Evolutionary conservation across 92 coral and sea anemone genomes (phyloP).

Genomic region (Scolanthus callimorphus): DNA sequence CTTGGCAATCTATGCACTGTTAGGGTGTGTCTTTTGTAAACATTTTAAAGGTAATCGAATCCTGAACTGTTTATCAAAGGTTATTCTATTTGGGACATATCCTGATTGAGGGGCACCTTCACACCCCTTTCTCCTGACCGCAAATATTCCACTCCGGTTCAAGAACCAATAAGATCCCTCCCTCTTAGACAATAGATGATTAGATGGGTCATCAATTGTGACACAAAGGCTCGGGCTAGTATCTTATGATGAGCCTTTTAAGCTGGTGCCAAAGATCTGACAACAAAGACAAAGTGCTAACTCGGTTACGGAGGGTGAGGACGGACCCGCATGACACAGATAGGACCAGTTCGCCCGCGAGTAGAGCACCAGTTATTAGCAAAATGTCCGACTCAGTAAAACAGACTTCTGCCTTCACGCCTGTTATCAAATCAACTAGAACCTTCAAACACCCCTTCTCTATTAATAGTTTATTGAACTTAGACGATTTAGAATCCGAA

Average conservation of each 20-base stretch:
- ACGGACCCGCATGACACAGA: no score
- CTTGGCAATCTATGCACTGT: neutral
- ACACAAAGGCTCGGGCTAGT: no score
- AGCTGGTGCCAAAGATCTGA: slow-evolving; percentile 5
- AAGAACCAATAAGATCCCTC: neutral
- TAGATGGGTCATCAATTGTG: no score
- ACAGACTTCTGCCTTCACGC: neutral
- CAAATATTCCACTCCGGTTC: neutral
- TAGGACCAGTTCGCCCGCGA: no score
- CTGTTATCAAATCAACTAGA: neutral
- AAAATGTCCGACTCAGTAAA: neutral
- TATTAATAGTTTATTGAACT: neutral
- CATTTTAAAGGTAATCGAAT: neutral
- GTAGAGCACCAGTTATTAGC: no score
- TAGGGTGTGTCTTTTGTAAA: neutral
- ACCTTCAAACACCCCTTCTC: slow-evolving; percentile 3
- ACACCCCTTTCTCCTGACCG: slow-evolving; percentile 2
- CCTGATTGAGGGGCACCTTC: neutral
- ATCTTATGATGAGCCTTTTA: no score
- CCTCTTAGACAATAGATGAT: neutral
- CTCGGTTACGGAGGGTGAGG: neutral
- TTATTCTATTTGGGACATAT: slow-evolving; percentile 3
- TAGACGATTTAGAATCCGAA: no score
- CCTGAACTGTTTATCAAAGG: neutral
- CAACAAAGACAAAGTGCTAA: neutral